Conservation (phyloP, 2,113 vertebrate genomes). For the Xiphophorus hellerii region DNA sequence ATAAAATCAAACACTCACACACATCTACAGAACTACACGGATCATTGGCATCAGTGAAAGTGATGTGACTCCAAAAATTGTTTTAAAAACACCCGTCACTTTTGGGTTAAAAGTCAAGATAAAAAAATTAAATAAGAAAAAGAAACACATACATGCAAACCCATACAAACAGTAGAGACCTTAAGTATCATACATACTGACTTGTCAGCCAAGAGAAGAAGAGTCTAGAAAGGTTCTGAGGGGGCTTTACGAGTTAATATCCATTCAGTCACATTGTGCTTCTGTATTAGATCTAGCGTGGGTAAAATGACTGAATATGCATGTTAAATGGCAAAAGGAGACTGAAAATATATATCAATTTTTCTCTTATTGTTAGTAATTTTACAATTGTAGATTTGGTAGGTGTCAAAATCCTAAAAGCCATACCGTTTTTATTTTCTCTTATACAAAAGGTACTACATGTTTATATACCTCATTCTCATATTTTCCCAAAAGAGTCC, state of each 20-base stretch:
- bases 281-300: conserved; percentile 53
- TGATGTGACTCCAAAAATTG: conserved; percentile 58
- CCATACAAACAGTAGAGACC: conserved; percentile 70
- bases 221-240: conserved; percentile 59
- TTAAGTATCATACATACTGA: conserved; percentile 72
- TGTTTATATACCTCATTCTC: conserved; percentile 11
- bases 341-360: conserved; percentile 1
- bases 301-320: conserved; percentile 14
- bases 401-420: background rate
- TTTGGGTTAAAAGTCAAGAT: conserved; percentile 60
- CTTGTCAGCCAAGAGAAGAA: conserved; percentile 62
- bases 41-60: conserved; percentile 67
- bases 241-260: conserved; percentile 64
- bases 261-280: conserved; percentile 74
- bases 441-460: background rate
- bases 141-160: conserved; percentile 73
- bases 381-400: background rate
- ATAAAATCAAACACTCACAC: conserved; percentile 42
- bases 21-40: conserved; percentile 64
- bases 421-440: too few relatives aligned
- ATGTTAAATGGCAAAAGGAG: conserved; percentile 11
- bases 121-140: conserved; percentile 62
- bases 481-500: background rate
- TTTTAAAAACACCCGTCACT: conserved; percentile 55
- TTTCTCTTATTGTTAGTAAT: background rate